Evolutionary conservation across 2,797 vertebrate genomes (phyloP).

Genomic region (Enteromius mattozi): DNA sequence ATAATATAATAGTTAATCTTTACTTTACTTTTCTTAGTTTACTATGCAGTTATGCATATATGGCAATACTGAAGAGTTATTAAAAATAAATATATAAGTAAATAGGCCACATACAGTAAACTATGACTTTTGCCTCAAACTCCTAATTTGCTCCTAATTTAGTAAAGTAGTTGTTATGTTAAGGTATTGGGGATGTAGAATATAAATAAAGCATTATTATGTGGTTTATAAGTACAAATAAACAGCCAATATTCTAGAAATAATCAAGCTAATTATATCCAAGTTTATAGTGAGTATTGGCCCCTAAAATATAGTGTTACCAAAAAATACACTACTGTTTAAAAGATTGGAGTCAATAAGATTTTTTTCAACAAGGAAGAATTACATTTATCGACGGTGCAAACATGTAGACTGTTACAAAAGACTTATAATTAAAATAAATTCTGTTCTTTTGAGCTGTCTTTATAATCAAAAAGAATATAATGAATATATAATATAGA

Average conservation of each 20-base stretch:
- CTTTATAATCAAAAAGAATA: neutral
- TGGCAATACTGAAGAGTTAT: neutral
- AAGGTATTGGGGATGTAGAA: too few species aligned
- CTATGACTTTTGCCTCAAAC: too few species aligned
- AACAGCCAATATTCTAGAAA: too few species aligned
- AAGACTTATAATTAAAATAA: neutral
- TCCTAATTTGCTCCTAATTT: too few species aligned
- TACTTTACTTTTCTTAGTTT: neutral
- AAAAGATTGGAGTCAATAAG: neutral
- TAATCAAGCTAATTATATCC: too few species aligned
- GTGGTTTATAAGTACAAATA: too few species aligned
- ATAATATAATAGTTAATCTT: neutral
- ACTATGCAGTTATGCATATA: neutral
- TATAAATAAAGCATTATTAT: too few species aligned
- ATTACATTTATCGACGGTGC: slow-evolving; percentile 1
- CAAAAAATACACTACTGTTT: neutral
- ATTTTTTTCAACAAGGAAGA: neutral
- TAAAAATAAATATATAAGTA: neutral
- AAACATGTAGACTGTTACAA: neutral
- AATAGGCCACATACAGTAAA: too few species aligned
- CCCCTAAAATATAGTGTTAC: too few species aligned
- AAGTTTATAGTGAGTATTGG: too few species aligned
- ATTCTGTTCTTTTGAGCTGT: neutral
- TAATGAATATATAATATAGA: too few species aligned
- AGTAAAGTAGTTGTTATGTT: too few species aligned